Base-by-base conservation (phyloP, 2,797 vertebrate genomes). In the Sebastes melanostomus region DNA sequence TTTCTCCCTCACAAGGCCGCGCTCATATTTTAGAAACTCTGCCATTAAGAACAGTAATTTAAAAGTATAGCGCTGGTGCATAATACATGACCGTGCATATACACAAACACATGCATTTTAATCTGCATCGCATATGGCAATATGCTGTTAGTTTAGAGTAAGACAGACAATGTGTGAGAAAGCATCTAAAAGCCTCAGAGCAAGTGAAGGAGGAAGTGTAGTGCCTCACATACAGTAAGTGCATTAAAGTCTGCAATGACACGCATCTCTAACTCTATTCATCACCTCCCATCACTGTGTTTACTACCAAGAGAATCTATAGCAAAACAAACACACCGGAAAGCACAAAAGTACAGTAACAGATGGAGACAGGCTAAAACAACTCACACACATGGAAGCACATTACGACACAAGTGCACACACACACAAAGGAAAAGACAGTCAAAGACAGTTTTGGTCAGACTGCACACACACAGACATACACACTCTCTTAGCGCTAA, bases 401-500 rank as follows among this genome's bases (percentile, higher is more conserved):
- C 71, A 78, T 69, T 27, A 66, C 8, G 38, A 72, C 60, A 62
- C 36, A 55, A 61, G 65, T 10, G 18, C 74, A 62, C 73, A 72
- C 10, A 20, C 32, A 65, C 38, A 46, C 42, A 61, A 56, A 52
- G 6, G 18, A 24, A 72, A 63, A 76, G 38, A 56, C n/a, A 46
- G 25, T 66, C 50, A 27, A 22, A 62, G 63, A 78, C 63, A 61
- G 60, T 83, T 87, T 69, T 77, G 59, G 86, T 77, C 70, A 63
- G 63, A 72, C 60, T 63, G 66, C 66, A 55, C 42, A 27, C 55
- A 32, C 50, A 56, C 66, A 34, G 20, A 58, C 55, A 11, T 50
- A 50, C 62, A 63, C 66, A 38, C 61, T 11, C 59, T 73, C 38
- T 20, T 38, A 78, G 81, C 29, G 20, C 83, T 87, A 90, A 90